Conservation (phyloP, 2,797 vertebrate species). For the Dipus sagitta region DNA sequence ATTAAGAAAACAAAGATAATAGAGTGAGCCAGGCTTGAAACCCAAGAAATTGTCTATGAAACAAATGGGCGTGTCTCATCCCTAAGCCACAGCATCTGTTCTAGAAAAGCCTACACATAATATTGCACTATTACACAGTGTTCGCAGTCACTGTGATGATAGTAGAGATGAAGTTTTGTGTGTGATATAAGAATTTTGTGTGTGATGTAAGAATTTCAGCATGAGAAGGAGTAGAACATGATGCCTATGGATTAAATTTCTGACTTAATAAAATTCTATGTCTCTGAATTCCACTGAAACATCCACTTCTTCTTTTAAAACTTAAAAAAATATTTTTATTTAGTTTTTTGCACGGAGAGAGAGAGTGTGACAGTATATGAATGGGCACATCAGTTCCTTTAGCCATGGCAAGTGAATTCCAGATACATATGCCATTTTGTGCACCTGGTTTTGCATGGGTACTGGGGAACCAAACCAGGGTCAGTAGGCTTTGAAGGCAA, state of each 20-base stretch:
- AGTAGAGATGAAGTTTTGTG: background rate
- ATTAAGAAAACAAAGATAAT: background rate
- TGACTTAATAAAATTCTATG: conserved; percentile 25
- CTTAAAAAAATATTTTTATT: too few relatives aligned
- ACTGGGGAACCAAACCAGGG: too few relatives aligned
- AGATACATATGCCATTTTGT: too few relatives aligned
- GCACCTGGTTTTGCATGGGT: too few relatives aligned
- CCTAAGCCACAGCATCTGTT: background rate
- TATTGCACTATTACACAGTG: background rate
- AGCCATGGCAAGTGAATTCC: too few relatives aligned
- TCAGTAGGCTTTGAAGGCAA: too few relatives aligned
- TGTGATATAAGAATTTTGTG: conserved; percentile 15
- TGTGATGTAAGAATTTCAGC: conserved; percentile 11
- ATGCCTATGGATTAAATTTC: background rate
- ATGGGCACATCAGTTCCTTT: too few relatives aligned
- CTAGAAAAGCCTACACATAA: background rate
- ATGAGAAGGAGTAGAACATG: background rate
- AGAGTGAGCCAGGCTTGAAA: background rate
- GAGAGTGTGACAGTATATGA: too few relatives aligned
- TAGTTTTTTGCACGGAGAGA: too few relatives aligned
- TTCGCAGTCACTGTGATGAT: background rate
- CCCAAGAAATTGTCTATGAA: background rate
- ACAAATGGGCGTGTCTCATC: background rate
- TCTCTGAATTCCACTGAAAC: background rate
- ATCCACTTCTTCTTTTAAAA: too few relatives aligned